Base-by-base conservation (phyloP, 2,888 invertebrate genomes). In the Tipula vernalis region DNA sequence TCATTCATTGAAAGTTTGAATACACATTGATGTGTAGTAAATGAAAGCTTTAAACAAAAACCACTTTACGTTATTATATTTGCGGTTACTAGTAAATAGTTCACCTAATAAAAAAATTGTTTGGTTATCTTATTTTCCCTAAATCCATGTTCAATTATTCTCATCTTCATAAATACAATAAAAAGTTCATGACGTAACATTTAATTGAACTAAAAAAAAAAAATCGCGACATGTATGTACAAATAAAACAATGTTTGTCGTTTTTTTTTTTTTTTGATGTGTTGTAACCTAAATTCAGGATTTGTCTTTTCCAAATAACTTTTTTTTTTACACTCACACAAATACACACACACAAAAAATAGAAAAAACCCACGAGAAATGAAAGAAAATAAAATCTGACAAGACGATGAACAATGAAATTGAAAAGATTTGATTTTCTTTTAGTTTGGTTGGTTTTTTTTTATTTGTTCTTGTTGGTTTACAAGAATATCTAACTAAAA, bases 221-320 rank as follows among this genome's bases (percentile, higher is more conserved):
- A 51, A 51, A 5, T 15, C 51, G n/a, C 51, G 51, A n/a, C n/a
- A 51, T 51, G 5, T 15, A 15, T n/a, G n/a, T 5, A 51, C 28
- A 28, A 28, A 71, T 28, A 10, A 51, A 71, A 71, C 71, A 71
- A 71, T 28, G 71, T 51, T 4, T 51, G 15, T 57, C 18, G 3
- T 28, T 71, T 84, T 36, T 5, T 83, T 13, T 15, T 83, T 13
- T 28, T 36, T 15, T 39, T 84, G 84, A 83, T 84, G 84, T 84
- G 84, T 84, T 84, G 84, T 84, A 41, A 84, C 84, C 84, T 84
- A 84, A 84, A 84, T 84, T 84, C 41, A 84, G 41, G 84, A 84
- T 84, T 84, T 84, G 84, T 84, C 84, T 84, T 84, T 41, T 84
- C n/a, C 84, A 84, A 84, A 84, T 15, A 84, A 71, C 71, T 71